Evolutionary conservation across 1,140 invertebrate species (phyloP).

Genomic region (Steinernema feltiae): DNA sequence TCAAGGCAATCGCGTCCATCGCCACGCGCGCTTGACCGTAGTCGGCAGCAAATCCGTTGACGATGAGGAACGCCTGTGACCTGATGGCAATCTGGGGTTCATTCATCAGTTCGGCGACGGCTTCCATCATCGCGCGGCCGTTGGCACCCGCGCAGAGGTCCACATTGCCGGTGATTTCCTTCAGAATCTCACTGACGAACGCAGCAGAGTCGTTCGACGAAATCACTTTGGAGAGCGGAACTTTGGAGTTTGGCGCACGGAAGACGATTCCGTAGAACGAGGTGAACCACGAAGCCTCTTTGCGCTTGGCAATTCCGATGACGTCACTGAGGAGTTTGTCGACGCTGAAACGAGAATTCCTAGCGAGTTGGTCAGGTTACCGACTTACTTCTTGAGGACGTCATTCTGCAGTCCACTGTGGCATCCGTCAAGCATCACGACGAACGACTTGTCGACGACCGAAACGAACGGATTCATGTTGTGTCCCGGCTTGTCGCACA

Average conservation of each 20-base stretch:
- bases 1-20: constrained; percentile 15
- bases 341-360: background rate
- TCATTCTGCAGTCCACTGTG: constrained; percentile 14
- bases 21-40: background rate
- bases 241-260: constrained; percentile 15
- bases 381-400: background rate
- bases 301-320: background rate
- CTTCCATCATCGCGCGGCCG: background rate
- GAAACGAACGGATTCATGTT: constrained; percentile 9
- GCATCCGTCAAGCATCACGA: constrained; percentile 21
- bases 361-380: background rate
- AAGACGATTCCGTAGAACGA: constrained; percentile 27
- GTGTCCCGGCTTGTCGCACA: constrained; percentile 12
- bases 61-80: constrained; percentile 18
- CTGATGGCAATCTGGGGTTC: background rate
- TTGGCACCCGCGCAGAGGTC: constrained; percentile 10
- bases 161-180: constrained; percentile 19
- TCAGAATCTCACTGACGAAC: constrained; percentile 1
- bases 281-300: constrained; percentile 25
- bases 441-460: constrained; percentile 12
- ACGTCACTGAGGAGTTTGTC: background rate
- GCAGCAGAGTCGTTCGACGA: background rate
- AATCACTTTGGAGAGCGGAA: constrained; percentile 13
- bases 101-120: background rate
- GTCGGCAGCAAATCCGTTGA: constrained; percentile 19